Evolutionary conservation across 2,888 invertebrate species (phyloP).

Genomic region (Brachycybe producta): DNA sequence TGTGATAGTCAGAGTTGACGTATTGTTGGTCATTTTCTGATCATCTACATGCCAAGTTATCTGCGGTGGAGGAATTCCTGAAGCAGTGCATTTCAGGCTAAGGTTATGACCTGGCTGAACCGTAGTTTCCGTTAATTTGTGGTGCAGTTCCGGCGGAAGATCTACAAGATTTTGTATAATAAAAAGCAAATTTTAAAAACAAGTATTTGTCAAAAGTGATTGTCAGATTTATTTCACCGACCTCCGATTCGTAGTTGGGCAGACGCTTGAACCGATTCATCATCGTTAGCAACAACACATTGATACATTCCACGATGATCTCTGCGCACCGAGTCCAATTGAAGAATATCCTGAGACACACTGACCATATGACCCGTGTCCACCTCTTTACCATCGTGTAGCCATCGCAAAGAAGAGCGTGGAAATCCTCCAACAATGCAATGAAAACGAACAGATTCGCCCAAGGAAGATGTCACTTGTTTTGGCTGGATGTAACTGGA

Average conservation of each 20-base stretch:
- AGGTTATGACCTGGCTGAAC: conserved; percentile 30
- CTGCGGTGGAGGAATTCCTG: conserved; percentile 33
- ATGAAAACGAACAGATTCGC: conserved; percentile 30
- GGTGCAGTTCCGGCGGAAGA: conserved; percentile 29
- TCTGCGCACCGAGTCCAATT: conserved; percentile 8
- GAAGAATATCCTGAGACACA: conserved; percentile 13
- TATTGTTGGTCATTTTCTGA: conserved; percentile 22
- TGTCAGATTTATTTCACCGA: conserved; percentile 1
- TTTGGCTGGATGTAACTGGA: conserved; percentile 30
- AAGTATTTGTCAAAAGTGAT: not conserved
- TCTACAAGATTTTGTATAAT: conserved; percentile 25
- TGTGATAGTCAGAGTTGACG: conserved; percentile 26
- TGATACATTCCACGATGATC: conserved; percentile 17
- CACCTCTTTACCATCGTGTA: conserved; percentile 30
- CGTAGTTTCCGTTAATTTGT: conserved; percentile 27
- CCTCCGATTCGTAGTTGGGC: conserved; percentile 15
- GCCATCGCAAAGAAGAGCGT: conserved; percentile 28
- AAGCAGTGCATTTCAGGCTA: conserved; percentile 31
- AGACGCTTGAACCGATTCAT: conserved; percentile 14
- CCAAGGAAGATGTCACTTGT: conserved; percentile 31
- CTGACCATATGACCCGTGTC: conserved; percentile 2
- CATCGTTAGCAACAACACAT: conserved; percentile 15
- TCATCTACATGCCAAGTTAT: conserved; percentile 30
- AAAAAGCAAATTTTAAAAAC: not conserved
- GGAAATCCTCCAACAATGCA: conserved; percentile 26